Evolutionary conservation across 2,797 vertebrate genomes (phyloP).

Genomic region (Dendrocincla fuliginosa): DNA sequence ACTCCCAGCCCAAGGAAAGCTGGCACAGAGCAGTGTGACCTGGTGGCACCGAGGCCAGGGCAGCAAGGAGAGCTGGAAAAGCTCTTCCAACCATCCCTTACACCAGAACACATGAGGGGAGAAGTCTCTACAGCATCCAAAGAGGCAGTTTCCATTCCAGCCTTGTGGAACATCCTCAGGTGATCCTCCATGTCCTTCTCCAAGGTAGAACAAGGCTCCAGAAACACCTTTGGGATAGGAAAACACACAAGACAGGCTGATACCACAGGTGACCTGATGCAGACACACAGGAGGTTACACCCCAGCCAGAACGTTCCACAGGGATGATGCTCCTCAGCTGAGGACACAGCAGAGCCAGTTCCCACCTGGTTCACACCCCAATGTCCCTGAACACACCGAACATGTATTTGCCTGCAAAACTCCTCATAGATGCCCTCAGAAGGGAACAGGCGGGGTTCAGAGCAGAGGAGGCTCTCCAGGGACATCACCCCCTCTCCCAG

Average conservation of each 20-base stretch:
- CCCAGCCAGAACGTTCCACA: not conserved
- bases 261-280: not conserved
- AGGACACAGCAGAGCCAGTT: not conserved
- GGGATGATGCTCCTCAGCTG: not conserved
- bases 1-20: not conserved
- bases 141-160: not conserved
- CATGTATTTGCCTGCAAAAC: not conserved
- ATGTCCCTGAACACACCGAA: accelerated
- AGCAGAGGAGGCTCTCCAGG: not conserved
- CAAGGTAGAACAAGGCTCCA: not conserved
- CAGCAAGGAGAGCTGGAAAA: not conserved
- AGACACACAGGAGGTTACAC: not conserved
- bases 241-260: not conserved
- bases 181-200: not conserved
- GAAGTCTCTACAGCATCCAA: not conserved
- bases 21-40: accelerated
- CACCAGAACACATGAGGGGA: not conserved
- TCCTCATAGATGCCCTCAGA: not conserved
- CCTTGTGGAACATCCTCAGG: not conserved
- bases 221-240: not conserved
- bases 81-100: not conserved
- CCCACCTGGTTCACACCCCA: not conserved
- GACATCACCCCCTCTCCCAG: not conserved
- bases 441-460: not conserved
- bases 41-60: not conserved